These are phyloP conservation scores for Metallyticus violacea DNA, from an alignment of 2,888 invertebrate genomes.

Conservation along the genomic window DNA sequence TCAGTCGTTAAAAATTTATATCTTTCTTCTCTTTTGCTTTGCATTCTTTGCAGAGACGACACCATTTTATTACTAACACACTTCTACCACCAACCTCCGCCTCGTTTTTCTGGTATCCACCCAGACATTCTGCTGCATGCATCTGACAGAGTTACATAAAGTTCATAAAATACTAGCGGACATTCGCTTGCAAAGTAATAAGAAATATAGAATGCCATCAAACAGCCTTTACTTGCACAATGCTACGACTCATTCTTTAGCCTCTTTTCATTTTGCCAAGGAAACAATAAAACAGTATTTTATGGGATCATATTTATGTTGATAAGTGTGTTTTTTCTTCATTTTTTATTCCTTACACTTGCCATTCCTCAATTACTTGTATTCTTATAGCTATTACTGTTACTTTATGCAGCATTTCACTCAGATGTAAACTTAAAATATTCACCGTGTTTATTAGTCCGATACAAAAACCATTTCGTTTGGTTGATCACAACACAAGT, in stretches of 20 bases:
- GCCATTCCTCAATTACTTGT: background rate
- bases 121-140: background rate
- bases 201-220: background rate
- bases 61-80: background rate
- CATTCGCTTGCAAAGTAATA: background rate
- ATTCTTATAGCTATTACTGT: background rate
- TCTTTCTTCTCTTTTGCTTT: background rate
- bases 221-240: too few relatives aligned
- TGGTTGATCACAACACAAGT: too few relatives aligned
- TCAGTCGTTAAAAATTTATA: background rate
- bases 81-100: background rate
- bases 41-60: background rate
- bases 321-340: background rate
- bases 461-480: too few relatives aligned
- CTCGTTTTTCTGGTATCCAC: background rate
- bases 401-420: background rate
- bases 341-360: background rate
- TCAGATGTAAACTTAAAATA: background rate
- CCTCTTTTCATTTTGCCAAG: background rate
- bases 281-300: background rate
- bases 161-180: background rate
- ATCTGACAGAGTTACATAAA: conserved; percentile 4
- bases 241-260: too few relatives aligned
- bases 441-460: too few relatives aligned
- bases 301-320: background rate